Conservation (phyloP, 2,797 vertebrate species). For the Salmo trutta region DNA sequence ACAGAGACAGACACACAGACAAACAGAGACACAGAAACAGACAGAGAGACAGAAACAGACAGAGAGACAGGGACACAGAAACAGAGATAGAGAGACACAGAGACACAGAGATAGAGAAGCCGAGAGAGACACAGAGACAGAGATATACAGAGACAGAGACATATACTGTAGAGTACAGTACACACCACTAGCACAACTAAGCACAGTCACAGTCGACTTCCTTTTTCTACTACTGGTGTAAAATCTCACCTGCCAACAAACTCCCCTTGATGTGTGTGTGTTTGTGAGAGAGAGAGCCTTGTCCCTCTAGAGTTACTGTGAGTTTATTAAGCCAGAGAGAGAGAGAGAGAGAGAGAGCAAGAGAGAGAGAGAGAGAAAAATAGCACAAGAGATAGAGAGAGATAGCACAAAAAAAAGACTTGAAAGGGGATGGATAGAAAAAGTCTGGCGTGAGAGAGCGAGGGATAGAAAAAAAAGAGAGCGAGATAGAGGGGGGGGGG, state of each 20-base stretch:
- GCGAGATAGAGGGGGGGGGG: slow-evolving; percentile 28
- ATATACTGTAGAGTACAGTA: neutral
- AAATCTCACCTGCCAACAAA: slow-evolving; percentile 84
- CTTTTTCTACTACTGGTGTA: slow-evolving; percentile 25
- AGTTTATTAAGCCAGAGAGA: slow-evolving; percentile 75
- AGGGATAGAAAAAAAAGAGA: slow-evolving; percentile 27
- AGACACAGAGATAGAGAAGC: neutral
- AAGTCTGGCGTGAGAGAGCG: slow-evolving; percentile 71
- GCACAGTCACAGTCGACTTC: neutral
- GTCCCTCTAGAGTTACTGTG: slow-evolving; percentile 74
- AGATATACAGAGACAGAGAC: slow-evolving; percentile 5
- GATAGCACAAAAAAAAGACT: slow-evolving; percentile 76
- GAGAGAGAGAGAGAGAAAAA: neutral
- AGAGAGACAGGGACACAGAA: slow-evolving; percentile 15
- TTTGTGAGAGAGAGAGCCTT: slow-evolving; percentile 24
- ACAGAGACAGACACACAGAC: too few relatives aligned
- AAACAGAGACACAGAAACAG: neutral
- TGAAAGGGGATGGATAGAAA: slow-evolving; percentile 89
- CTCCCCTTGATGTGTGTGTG: slow-evolving; percentile 74
- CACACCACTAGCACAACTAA: slow-evolving; percentile 23
- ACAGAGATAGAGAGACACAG: neutral
- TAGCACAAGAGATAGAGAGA: slow-evolving; percentile 37
- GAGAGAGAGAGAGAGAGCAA: slow-evolving; percentile 45
- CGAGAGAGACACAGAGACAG: too few relatives aligned
- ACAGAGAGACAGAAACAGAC: slow-evolving; percentile 7